A percentile compares a stretch with the other conserved stretches of the same genome.
These are phyloP conservation scores for Sylvicapra grimmia DNA, from an alignment of 2,113 vertebrate genomes.

Conservation along the genomic window DNA sequence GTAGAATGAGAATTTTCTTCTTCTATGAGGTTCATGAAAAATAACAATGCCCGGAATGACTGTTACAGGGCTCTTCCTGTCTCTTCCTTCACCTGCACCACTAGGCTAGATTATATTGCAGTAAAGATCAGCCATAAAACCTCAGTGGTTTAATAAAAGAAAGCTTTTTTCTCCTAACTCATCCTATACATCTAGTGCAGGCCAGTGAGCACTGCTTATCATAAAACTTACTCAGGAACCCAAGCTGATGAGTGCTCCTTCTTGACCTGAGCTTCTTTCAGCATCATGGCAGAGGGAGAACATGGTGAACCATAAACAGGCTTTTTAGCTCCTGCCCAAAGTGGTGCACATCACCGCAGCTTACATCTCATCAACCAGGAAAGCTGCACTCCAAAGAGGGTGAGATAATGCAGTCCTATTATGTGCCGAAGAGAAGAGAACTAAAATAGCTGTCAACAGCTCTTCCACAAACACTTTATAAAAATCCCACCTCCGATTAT, in stretches of 20 bases:
- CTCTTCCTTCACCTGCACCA: not conserved
- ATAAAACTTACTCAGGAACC: not conserved
- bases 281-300: not conserved
- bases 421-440: not conserved
- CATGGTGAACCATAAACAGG: too few species aligned
- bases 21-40: not conserved
- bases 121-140: not conserved
- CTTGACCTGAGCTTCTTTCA: not conserved
- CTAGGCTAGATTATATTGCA: too few species aligned
- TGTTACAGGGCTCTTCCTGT: not conserved
- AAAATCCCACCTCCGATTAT: not conserved
- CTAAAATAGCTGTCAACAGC: too few species aligned
- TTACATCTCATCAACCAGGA: not conserved
- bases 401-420: not conserved
- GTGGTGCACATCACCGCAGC: not conserved
- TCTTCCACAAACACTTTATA: not conserved
- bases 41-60: not conserved
- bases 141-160: not conserved
- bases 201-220: not conserved
- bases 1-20: not conserved
- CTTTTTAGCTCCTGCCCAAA: not conserved
- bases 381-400: not conserved
- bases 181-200: not conserved
- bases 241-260: not conserved
- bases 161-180: not conserved